These are phyloP conservation scores for Apis cerana DNA, from an alignment of 1,140 invertebrate species.

Conservation along the genomic window DNA sequence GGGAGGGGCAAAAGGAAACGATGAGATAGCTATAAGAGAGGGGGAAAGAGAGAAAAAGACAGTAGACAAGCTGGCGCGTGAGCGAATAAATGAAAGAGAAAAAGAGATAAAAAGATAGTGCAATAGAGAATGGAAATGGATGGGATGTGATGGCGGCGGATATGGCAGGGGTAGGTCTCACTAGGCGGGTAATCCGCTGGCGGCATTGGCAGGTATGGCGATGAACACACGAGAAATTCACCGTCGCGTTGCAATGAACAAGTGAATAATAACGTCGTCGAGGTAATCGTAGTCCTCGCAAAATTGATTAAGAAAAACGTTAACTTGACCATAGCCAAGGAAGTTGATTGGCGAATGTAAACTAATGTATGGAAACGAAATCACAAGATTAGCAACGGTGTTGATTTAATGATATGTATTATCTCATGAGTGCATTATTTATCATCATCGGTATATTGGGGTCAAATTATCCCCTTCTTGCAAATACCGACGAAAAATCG, in stretches of 20 bases:
- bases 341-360: neutral
- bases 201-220: constrained; percentile 50
- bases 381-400: constrained; percentile 9
- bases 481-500: constrained; percentile 46
- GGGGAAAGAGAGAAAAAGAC: constrained; percentile 1
- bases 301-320: constrained; percentile 26
- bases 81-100: constrained; percentile 1
- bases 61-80: neutral
- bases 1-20: neutral
- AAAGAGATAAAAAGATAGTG: constrained; percentile 4
- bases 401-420: constrained; percentile 61
- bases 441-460: constrained; percentile 23
- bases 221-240: constrained; percentile 34
- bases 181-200: constrained; percentile 38
- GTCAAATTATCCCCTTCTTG: constrained; percentile 46
- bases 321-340: neutral
- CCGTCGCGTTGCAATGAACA: constrained; percentile 29
- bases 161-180: constrained; percentile 48
- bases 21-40: neutral
- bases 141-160: constrained; percentile 35
- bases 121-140: constrained; percentile 33
- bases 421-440: constrained; percentile 50
- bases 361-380: constrained; percentile 24
- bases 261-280: constrained; percentile 21
- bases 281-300: constrained; percentile 2